These are phyloP conservation scores for Hydrozoanthus gracilis DNA, from an alignment of 92 coral and sea anemone genomes.

Conservation along the genomic window DNA sequence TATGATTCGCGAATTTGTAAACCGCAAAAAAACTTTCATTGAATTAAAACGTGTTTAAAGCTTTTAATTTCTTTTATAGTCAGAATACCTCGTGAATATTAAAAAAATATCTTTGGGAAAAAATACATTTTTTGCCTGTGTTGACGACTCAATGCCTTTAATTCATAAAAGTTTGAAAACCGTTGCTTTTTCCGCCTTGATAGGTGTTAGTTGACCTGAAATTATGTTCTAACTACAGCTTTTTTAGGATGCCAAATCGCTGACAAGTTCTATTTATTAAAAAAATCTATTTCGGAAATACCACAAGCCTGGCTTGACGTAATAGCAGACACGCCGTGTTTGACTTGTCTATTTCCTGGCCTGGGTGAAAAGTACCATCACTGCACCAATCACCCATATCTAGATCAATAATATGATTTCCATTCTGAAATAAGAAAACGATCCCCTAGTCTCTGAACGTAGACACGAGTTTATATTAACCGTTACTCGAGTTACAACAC, in stretches of 20 bases:
- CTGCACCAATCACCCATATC: background rate
- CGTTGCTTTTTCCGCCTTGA: background rate
- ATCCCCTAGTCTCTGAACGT: background rate
- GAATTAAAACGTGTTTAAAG: too few relatives aligned
- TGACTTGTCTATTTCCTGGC: background rate
- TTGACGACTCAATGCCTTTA: too few relatives aligned
- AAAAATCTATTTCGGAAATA: background rate
- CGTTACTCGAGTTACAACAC: background rate
- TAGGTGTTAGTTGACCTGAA: too few relatives aligned
- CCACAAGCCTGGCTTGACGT: background rate
- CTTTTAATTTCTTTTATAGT: too few relatives aligned
- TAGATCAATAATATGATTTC: background rate
- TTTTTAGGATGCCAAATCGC: background rate
- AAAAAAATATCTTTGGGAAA: too few relatives aligned
- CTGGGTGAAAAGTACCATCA: slow-evolving; percentile 7
- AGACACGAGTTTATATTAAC: background rate
- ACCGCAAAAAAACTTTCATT: background rate
- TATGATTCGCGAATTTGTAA: background rate
- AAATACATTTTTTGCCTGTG: too few relatives aligned
- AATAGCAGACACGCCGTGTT: background rate
- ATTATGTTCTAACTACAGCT: too few relatives aligned
- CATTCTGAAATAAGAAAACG: background rate
- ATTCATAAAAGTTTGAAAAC: background rate
- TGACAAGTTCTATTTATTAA: background rate
- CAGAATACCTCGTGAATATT: too few relatives aligned